Evolutionary conservation across 1,140 invertebrate genomes (phyloP).

Genomic region (Orchestia grillus): DNA sequence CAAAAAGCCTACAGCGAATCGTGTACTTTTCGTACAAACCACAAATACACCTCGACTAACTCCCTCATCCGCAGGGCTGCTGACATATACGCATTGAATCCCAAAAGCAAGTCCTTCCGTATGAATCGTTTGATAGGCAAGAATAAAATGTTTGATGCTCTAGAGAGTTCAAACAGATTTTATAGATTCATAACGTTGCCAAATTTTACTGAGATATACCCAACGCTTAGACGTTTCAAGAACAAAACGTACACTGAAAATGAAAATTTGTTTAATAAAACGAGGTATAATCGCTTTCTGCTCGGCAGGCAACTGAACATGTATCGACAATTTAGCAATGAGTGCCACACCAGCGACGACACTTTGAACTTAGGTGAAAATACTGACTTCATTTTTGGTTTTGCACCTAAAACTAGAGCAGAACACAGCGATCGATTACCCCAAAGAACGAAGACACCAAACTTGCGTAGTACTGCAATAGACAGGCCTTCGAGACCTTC

Average conservation of each 20-base stretch:
- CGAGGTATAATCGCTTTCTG: background rate
- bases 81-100: background rate
- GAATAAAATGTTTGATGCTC: slow-evolving; percentile 40
- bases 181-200: slow-evolving; percentile 28
- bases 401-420: background rate
- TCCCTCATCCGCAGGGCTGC: background rate
- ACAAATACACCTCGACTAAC: background rate
- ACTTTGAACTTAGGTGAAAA: slow-evolving; percentile 11
- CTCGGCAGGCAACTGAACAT: background rate
- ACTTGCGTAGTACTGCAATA: background rate
- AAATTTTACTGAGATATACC: slow-evolving; percentile 20
- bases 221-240: background rate
- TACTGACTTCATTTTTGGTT: slow-evolving; percentile 43
- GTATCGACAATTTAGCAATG: slow-evolving; percentile 36
- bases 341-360: slow-evolving; percentile 9
- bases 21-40: background rate
- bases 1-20: background rate
- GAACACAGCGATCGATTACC: background rate
- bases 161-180: slow-evolving; percentile 13
- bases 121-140: slow-evolving; percentile 28
- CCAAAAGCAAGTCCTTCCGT: slow-evolving; percentile 42
- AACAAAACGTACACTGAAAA: background rate
- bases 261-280: background rate
- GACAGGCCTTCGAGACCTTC: background rate
- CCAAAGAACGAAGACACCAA: background rate